Evolutionary conservation across 2,113 vertebrate species (phyloP).

Genomic region (Pachyramphus minor): DNA sequence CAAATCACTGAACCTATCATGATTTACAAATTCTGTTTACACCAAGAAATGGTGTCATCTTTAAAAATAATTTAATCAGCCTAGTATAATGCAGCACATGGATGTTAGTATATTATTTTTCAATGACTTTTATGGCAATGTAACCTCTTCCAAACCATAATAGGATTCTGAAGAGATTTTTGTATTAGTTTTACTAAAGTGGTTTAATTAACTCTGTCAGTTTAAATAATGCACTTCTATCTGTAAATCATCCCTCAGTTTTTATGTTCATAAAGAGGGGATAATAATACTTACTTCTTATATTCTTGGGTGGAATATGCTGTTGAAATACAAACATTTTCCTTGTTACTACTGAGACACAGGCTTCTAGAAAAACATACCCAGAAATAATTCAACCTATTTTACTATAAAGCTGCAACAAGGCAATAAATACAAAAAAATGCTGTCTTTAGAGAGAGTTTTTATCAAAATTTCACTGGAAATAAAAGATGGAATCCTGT

Average conservation of each 20-base stretch:
- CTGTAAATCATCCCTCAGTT: not conserved
- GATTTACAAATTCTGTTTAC: constrained; percentile 6
- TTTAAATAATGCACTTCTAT: not conserved
- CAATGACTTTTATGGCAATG: not conserved
- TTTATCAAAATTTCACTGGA: not conserved
- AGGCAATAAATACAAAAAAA: not conserved
- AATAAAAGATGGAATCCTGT: not conserved
- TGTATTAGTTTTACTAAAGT: constrained; percentile 8
- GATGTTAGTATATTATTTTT: not conserved
- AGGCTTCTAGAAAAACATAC: not conserved
- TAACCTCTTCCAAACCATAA: not conserved
- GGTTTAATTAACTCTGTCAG: not conserved
- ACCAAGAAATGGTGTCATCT: not conserved
- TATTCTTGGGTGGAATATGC: not conserved
- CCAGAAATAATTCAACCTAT: not conserved
- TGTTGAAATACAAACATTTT: not conserved
- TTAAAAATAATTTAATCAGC: not conserved
- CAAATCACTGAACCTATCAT: not conserved
- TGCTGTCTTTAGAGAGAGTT: not conserved
- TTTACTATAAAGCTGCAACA: not conserved
- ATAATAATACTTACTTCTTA: not conserved
- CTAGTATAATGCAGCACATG: not conserved
- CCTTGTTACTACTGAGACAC: not conserved
- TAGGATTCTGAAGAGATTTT: not conserved
- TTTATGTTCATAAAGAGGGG: not conserved